Conservation (phyloP, 2,888 invertebrate genomes). For the Linyphia triangularis region DNA sequence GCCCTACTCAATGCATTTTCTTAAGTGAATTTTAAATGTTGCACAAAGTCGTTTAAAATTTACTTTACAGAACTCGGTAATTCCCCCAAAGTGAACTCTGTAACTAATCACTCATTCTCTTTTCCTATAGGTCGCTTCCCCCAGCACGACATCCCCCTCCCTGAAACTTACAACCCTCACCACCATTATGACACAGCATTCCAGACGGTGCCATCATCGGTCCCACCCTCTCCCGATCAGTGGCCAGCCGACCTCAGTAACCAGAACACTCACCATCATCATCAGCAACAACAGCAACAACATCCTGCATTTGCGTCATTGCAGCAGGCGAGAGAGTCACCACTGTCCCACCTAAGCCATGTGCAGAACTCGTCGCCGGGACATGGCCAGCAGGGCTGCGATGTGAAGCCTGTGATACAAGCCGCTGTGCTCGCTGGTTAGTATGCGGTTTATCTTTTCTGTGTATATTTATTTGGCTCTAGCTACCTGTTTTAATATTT, state of each 20-base stretch:
- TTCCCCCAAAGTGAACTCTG: too few species aligned
- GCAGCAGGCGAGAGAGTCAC: conserved; percentile 64
- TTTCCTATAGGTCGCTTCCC: conserved; percentile 55
- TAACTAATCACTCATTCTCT: not conserved
- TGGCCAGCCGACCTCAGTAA: conserved; percentile 76
- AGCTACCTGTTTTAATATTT: too few species aligned
- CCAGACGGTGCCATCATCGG: conserved; percentile 87
- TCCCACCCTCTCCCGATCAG: conserved; percentile 78
- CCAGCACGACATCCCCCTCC: conserved; percentile 60
- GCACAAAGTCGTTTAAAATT: too few species aligned
- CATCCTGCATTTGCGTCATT: conserved; percentile 71
- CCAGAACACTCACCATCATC: conserved; percentile 51
- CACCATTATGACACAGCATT: conserved; percentile 82
- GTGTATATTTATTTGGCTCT: not conserved
- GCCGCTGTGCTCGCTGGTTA: conserved; percentile 83
- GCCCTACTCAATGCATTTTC: too few species aligned
- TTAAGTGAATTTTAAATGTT: too few species aligned
- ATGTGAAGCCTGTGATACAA: conserved; percentile 84
- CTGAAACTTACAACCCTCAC: conserved; percentile 72
- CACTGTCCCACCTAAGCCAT: conserved; percentile 69
- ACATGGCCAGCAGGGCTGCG: conserved; percentile 77
- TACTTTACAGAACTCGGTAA: too few species aligned
- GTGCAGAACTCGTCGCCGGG: conserved; percentile 68
- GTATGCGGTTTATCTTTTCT: conserved; percentile 48
- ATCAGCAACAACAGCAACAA: conserved; percentile 56